Conservation (phyloP, 2,888 invertebrate genomes). For the Serrognathus titanus region DNA sequence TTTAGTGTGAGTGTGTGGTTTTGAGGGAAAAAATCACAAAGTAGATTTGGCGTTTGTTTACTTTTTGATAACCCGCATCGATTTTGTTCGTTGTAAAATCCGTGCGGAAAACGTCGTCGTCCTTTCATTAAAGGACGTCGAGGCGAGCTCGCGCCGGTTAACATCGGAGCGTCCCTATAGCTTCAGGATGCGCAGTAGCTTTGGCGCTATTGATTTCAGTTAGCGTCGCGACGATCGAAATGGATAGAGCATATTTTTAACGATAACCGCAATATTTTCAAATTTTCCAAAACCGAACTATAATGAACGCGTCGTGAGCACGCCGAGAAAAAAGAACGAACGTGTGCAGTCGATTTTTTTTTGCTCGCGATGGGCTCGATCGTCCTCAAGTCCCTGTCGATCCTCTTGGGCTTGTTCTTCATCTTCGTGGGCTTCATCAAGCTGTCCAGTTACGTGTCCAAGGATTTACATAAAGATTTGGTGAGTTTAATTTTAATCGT, state of each 20-base stretch:
- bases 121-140: no score
- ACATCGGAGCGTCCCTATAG: neutral
- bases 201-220: slow-evolving; percentile 34
- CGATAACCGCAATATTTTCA: slow-evolving; percentile 7
- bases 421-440: slow-evolving; percentile 93
- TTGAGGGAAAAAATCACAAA: no score
- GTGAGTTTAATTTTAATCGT: slow-evolving; percentile 56
- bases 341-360: no score
- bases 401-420: slow-evolving; percentile 90
- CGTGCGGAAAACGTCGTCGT: neutral
- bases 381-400: slow-evolving; percentile 85
- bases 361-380: slow-evolving; percentile 60
- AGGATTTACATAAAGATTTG: slow-evolving; percentile 95
- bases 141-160: no score
- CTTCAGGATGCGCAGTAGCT: slow-evolving; percentile 9
- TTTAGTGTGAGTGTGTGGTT: no score
- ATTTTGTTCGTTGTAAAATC: neutral
- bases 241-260: slow-evolving; percentile 14
- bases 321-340: neutral
- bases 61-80: no score
- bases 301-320: neutral
- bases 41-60: no score
- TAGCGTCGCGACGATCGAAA: slow-evolving; percentile 35
- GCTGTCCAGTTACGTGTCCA: slow-evolving; percentile 85
- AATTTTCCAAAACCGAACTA: neutral